Base-by-base conservation (phyloP, 1,140 invertebrate genomes). In the Acromyrmex charruanus region DNA sequence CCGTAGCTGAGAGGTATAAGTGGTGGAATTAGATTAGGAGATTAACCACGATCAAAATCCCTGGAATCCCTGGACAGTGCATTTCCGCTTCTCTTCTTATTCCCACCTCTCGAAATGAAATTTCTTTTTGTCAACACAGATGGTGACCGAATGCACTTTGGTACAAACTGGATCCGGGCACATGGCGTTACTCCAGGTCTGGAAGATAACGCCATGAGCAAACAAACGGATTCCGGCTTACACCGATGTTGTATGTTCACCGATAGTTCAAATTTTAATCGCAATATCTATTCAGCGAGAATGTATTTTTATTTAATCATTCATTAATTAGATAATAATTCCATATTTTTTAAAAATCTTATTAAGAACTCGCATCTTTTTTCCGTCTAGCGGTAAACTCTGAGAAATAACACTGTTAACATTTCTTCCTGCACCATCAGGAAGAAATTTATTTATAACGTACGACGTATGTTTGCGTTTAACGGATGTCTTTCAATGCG, bases 121-220 rank as follows among this genome's bases (percentile, higher is more conserved):
- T 87, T 89, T 87, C 80, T 72, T 89, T 89, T 44, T 18, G 77
- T 53, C 71, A 61, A 79, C 59, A 79, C 88, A 87, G 85, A 90
- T 89, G 85, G 85, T 87, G 72, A 25, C 65, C 77, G 77, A 75
- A 89, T 82, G 86, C 72, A 89, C 59, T 89, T 89, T 59, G 49
- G 53, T 74, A 39, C 72, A 84, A 90, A 90, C 89, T 88, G 89
- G 89, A 87, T 90, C 65, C 74, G 72, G 77, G 59, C 89, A 90
- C 88, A 86, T 89, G 89, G 89, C 61, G 53, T 87, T 87, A 82
- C 68, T 87, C 66, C 72, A 72, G 12, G 77, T 86, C 75, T 68
- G 66, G 10, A 72, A 87, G 79, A 87, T 87, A 87, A 87, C 79
- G 77, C 39, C 49, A 35, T 10, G 66, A 71, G 51, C 75, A 69